Evolutionary conservation across 2,888 invertebrate genomes (phyloP), one percentile per base, ranked within the genome.

Genomic region (Blastobasis adustella): DNA sequence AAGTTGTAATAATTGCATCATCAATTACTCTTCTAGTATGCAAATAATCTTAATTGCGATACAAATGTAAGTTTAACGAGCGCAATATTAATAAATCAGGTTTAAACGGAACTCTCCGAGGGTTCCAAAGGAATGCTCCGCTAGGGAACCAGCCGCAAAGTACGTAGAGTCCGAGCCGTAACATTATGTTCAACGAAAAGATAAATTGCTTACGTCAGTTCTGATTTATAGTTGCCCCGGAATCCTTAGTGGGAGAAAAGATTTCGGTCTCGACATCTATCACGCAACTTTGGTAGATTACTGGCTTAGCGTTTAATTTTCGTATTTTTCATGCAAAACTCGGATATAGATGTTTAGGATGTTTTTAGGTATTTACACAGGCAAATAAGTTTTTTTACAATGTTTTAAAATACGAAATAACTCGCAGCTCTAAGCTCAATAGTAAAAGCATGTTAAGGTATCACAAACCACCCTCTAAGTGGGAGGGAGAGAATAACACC

Each of bases 151-250:
- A 47, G 46, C 49, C 49, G 52, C 52, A 48, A 44, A 47, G 53
- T 52, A 46, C 44, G 41, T 10, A 40, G 39, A 41, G 41, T 37
- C 36, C 48, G 51, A 57, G 51, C 55, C 58, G 55, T 58, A 60
- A 61, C 66, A 61, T 67, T 59, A 63, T 63, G 59, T 64, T 62
- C 56, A 52, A 43, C 54, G 54, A 58, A 57, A 62, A 77, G 73
- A 79, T 79, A 76, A 76, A 79, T 79, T 62, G 67, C 64, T 40
- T 48, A 48, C 59, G 65, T 63, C 66, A 60, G 49, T 63, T 48
- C 69, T 75, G 79, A 79, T 79, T 79, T 76, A 79, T 79, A 61
- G 67, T 60, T 58, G 58, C 55, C 58, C 56, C 57, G 66, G 63
- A 62, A 67, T 60, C 65, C 69, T 60, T 55, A 58, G 55, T 63